Base-by-base conservation (phyloP, 2,888 invertebrate genomes). In the Syrphus vitripennis region DNA sequence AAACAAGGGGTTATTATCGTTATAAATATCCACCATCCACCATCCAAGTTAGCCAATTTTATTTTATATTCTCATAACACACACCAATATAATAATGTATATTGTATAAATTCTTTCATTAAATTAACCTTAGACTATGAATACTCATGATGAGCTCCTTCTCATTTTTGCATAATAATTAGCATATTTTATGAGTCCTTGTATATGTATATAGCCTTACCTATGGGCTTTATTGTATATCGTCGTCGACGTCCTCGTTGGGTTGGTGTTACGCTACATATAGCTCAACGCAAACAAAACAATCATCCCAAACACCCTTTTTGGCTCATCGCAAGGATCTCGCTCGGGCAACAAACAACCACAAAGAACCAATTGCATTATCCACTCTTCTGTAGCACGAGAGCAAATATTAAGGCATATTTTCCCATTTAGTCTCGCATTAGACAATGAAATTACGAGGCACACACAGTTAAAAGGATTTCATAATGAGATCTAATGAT, bases 401-500 rank as follows among this genome's bases (percentile, higher is more conserved):
- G 70, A 76, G 59, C 81, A 77, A 72, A 86, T 82, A 81, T 77
- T 70, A 77, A 78, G 69, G 74, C 86, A 77, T 86, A 86, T 77
- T 82, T 86, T 74, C 65, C 74, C 81, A 86, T 86, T 86, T 74
- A 78, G 69, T 59, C 82, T 55, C 70, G 86, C 77, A 74, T 86
- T 86, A 82, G 74, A 82, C 82, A 86, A 82, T 82, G 83, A 75
- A 87, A 67, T 79, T 87, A 83, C 75, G 78, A 78, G 75, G 40
- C 67, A 42, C 59, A 74, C 77, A 82, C 70, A 80, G 78, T 78
- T 70, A 84, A 88, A 80, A 86, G 83, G 87, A 88, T 87, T 87
- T 72, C 78, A 76, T 88, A 88, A 88, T 88, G 88, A 88, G 87
- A 88, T 87, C 88, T 87, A 88, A 88, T 87, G 88, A 87, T 86